Evolutionary conservation across 2,888 invertebrate genomes (phyloP), one percentile per base, ranked within the genome.

Genomic region (Syrista parreyssii): DNA sequence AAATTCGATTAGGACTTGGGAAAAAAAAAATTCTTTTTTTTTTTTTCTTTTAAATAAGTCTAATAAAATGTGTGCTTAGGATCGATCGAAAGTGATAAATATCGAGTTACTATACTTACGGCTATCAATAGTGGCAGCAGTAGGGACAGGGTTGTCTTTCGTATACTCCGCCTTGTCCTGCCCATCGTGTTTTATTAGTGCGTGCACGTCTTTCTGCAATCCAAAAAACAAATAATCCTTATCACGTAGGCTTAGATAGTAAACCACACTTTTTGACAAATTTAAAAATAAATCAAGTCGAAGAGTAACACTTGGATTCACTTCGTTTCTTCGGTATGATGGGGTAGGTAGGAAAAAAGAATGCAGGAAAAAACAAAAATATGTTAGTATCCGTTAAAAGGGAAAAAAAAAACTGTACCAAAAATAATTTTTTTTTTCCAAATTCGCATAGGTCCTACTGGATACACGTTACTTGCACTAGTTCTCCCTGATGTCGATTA

Each of bases 121-220:
- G 88, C 88, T 83, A 91, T 83, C 82, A 91, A 82, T 76, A 90
- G 81, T 78, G 89, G 86, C 86, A 91, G 85, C 84, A 89, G 84
- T 77, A 89, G 80, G 78, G 88, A 85, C 83, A 90, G 82, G 78
- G 85, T 81, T 76, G 86, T 89, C 85, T 87, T 90, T 82, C 91
- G 86, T 89, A 89, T 88, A 89, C 86, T 89, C 87, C 90, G 86
- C 87, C 90, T 85, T 89, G 90, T 90, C 87, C 88, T 89, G 84
- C 90, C 91, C 91, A 91, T 91, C 84, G 73, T 76, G 75, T 73
- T 34, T 12, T 36, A 34, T 32, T 12, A 30, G 34, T 35, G 80
- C 87, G 80, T 79, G 79, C 82, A 81, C 78, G 80, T 82, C 73
- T 77, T 80, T 82, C 82, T 83, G 83, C 77, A 83, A 84, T 75